Evolutionary conservation across 2,113 vertebrate genomes (phyloP), one percentile per base, ranked within the genome.

Genomic region (Barbus barbus): DNA sequence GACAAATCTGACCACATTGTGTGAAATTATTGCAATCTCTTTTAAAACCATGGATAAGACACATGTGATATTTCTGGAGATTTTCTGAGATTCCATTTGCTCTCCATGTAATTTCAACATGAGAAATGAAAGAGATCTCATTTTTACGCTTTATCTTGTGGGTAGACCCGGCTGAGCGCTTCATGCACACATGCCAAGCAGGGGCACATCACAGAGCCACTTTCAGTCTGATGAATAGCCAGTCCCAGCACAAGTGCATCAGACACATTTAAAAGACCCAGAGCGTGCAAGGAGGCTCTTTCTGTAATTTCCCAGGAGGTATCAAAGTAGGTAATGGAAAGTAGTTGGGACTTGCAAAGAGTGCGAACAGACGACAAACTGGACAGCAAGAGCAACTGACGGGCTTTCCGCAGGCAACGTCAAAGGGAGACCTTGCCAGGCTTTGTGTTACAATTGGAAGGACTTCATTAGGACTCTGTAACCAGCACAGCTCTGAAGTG

Each of bases 251-350:
- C 56, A 31, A 36, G 46, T 33, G 26, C 53, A 69, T 36, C 63
- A 56, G 33, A n/a, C 8, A n/a, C 22, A 75, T 84, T 79, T 75
- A n/a, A 77, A 81, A 69, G 22, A 6, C 20, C 26, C 24, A 51
- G 78, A 31, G 63, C 24, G 11, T 22, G 48, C 26, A 11, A 38
- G 24, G 58, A 81, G 48, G 48, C 58, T 61, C 44, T 72, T 44
- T 80, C 36, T 60, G 77, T 74, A 61, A 60, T 78, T 72, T 88
- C 74, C 56, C 56, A 33, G 28, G 41, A 83, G 81, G 79, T 36
- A 31, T 44, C 48, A 74, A 60, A 76, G 36, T 38, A n/a, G 75
- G 61, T 69, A 78, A 78, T 53, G 61, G 33, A 46, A 69, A 67
- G 33, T 9, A 71, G 46, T 28, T n/a, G 53, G 41, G 67, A 65